Conservation (phyloP, 2,113 vertebrate genomes). For the Triplophysa tibetana region DNA sequence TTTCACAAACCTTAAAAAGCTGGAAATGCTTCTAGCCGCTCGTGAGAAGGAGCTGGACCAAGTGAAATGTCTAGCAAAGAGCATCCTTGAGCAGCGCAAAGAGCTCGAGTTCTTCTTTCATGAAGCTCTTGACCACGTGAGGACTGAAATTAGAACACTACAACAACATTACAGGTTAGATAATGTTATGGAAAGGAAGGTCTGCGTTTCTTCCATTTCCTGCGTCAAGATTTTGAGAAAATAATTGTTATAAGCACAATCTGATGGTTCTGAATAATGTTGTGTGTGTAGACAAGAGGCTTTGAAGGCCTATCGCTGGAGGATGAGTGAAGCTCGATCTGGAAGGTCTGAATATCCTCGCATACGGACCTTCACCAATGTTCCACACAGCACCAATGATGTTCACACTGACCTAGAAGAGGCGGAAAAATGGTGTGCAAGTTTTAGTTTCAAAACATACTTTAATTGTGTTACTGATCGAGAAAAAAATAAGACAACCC, state of each 20-base stretch:
- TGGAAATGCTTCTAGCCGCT: conserved; percentile 76
- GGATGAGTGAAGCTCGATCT: conserved; percentile 73
- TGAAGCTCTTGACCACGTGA: conserved; percentile 79
- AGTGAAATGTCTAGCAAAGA: conserved; percentile 77
- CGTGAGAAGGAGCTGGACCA: conserved; percentile 78
- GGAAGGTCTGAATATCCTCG: conserved; percentile 78
- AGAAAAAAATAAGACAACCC: too few relatives aligned
- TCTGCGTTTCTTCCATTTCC: not conserved
- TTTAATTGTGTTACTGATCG: not conserved
- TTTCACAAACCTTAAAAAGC: conserved; percentile 71
- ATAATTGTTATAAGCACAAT: not conserved
- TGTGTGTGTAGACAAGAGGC: conserved; percentile 67
- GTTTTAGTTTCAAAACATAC: not conserved
- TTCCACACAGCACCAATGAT: conserved; percentile 80
- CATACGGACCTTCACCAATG: conserved; percentile 82
- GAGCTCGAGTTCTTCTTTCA: conserved; percentile 85
- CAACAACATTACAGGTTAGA: conserved; percentile 71
- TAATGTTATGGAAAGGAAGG: not conserved
- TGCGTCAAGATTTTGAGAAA: not conserved
- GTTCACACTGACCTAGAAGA: conserved; percentile 79
- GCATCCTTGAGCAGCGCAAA: conserved; percentile 78
- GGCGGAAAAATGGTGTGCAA: conserved; percentile 78
- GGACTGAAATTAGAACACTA: conserved; percentile 72
- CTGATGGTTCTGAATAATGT: not conserved
- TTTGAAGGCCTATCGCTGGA: conserved; percentile 73